Percentiles rank a stretch among this genome's conserved stretches.
phyloP scores from a whole-genome alignment of 2,113 vertebrate genomes.

The Herpailurus yagouaroundi region DNA sequence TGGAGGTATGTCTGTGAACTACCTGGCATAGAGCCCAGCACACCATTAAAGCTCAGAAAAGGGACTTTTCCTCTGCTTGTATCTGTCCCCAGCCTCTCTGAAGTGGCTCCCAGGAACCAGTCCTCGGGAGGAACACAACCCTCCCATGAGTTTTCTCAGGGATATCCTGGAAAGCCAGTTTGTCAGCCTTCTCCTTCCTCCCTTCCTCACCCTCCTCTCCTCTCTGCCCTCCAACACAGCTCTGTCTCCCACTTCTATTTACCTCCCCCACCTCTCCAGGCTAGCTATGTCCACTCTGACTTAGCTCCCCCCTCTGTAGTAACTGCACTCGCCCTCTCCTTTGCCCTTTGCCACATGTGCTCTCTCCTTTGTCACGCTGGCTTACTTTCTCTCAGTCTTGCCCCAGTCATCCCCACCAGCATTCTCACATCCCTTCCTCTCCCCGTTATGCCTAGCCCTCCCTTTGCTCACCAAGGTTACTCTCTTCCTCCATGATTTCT shows the following conservation, averaged over 20 bases:
- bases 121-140: background rate
- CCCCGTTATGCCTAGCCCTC: background rate
- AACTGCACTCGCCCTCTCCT: background rate
- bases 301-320: background rate
- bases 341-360: background rate
- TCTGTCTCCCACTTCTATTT: background rate
- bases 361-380: background rate
- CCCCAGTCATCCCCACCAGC: background rate
- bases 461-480: background rate
- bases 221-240: background rate
- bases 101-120: background rate
- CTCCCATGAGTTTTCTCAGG: background rate
- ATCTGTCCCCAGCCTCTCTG: slow-evolving; percentile 32
- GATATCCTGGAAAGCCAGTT: background rate
- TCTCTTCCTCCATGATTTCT: slow-evolving; percentile 17
- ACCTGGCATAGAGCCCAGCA: slow-evolving; percentile 54
- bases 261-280: background rate
- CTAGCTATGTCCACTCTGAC: background rate
- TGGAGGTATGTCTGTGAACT: slow-evolving; percentile 68
- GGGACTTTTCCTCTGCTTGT: slow-evolving; percentile 7
- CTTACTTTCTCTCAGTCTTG: background rate
- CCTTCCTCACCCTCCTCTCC: background rate
- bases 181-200: background rate
- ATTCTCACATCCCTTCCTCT: background rate
- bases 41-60: slow-evolving; percentile 45